Base-by-base conservation (phyloP, 2,888 invertebrate genomes). In the Perithous albicinctus region DNA sequence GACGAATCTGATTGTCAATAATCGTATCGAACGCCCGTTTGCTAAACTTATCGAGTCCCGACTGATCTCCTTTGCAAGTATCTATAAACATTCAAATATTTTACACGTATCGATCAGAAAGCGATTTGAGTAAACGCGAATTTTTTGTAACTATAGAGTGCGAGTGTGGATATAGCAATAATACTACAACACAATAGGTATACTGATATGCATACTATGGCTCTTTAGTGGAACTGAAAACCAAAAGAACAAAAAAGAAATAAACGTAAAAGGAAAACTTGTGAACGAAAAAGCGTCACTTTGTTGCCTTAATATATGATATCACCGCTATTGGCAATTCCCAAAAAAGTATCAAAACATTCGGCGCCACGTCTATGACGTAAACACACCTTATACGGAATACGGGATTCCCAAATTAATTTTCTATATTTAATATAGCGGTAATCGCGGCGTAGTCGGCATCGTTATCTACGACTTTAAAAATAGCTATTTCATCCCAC, bases 61-160 rank as follows among this genome's bases (percentile, higher is more conserved):
- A 38, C 4, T 61, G 32, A 41, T 73, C 61, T 48, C 38, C 41
- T 18, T 7, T 12, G 43, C 20, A 41, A 41, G 26, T 54, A 54
- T 48, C 1, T 20, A 46, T n/a, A 41, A 26, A 48, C 63, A 59
- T 67, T 46, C 10, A 61, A 74, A 56, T 78, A 81, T 81, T 81
- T 81, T 74, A 77, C 77, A 81, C 78, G 10, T 41, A 51, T 56
- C 70, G 70, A 18, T 61, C 32, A 63, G 35, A 7, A 41, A n/a
- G 15, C 63, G 56, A 51, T 48, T 64, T 70, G 63, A 61, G 75
- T 46, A 69, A 80, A 76, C 75, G 77, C 69, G 74, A 81, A 78
- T 77, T 83, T n/a, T 81, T 83, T 83, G 77, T 85, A 82, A 75
- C 66, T 80, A 72, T 69, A 70, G 77, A 80, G 46, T 67, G 64